These are phyloP conservation scores for Acanthosoma haemorrhoidale DNA, from an alignment of 2,888 invertebrate species.

Conservation along the genomic window DNA sequence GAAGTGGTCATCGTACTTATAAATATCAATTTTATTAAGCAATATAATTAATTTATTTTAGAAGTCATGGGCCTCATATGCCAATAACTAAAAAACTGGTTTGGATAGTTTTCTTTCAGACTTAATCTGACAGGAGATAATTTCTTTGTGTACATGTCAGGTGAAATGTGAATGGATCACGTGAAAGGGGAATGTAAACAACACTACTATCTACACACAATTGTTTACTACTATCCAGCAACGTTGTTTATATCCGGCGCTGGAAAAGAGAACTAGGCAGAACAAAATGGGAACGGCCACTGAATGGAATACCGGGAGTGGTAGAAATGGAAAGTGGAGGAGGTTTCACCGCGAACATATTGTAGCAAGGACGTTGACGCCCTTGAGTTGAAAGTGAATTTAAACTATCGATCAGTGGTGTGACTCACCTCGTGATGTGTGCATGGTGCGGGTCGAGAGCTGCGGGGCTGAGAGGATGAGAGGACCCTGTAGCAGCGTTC, in stretches of 20 bases:
- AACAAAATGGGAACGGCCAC: neutral
- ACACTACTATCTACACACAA: no score
- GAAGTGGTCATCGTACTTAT: neutral
- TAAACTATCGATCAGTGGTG: conserved; percentile 24
- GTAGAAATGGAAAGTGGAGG: conserved; percentile 4
- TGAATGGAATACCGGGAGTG: neutral
- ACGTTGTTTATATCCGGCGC: no score
- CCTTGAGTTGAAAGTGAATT: conserved; percentile 26
- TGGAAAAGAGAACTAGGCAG: neutral
- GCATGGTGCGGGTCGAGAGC: conserved; percentile 19
- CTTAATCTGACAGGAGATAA: no score
- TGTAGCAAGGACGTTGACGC: conserved; percentile 17
- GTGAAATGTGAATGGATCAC: neutral
- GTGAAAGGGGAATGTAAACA: neutral
- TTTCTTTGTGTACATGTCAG: neutral
- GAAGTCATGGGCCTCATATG: neutral
- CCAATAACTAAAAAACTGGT: neutral
- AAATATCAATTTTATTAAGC: neutral
- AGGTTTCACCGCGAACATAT: conserved; percentile 3
- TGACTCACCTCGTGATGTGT: conserved; percentile 24
- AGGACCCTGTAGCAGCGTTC: conserved; percentile 33
- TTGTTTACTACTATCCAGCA: no score
- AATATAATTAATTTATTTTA: neutral
- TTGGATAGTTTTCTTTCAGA: no score
- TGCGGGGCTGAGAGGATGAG: conserved; percentile 21